Evolutionary conservation across 1,140 invertebrate genomes (phyloP).

Genomic region (Drosophila subpulchrella): DNA sequence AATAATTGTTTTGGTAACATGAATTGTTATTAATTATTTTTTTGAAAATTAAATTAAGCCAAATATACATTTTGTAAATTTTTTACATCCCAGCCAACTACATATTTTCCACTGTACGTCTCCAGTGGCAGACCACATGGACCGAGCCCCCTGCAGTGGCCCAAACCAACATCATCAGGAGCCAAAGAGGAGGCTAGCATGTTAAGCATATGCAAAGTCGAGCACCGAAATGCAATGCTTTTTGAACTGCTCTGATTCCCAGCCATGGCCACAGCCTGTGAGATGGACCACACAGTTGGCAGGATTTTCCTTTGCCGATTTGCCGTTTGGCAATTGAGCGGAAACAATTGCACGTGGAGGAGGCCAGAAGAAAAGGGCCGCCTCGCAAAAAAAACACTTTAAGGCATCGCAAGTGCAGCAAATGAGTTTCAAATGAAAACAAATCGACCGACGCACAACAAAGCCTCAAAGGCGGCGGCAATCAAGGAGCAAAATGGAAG

Average conservation of each 20-base stretch:
- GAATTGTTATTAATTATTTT: too few relatives aligned
- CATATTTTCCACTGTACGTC: conserved; percentile 15
- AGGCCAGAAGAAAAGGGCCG: conserved; percentile 27
- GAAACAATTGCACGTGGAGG: conserved; percentile 62
- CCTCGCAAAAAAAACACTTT: conserved; percentile 71
- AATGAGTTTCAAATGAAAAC: conserved; percentile 75
- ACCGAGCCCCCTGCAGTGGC: conserved; percentile 3
- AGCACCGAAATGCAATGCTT: conserved; percentile 63
- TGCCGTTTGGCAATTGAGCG: conserved; percentile 66
- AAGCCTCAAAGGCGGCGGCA: conserved; percentile 27
- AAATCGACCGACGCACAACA: conserved; percentile 69
- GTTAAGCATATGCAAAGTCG: conserved; percentile 77
- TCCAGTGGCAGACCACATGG: background rate
- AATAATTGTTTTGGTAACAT: too few relatives aligned
- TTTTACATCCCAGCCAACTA: background rate
- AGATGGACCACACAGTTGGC: conserved; percentile 57
- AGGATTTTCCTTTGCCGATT: conserved; percentile 41
- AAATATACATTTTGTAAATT: too few relatives aligned
- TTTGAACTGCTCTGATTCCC: conserved; percentile 69
- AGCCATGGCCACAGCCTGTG: conserved; percentile 17
- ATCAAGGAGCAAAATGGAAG: conserved; percentile 10
- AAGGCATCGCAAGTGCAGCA: conserved; percentile 75
- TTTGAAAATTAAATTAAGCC: too few relatives aligned
- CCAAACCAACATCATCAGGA: conserved; percentile 41
- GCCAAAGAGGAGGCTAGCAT: conserved; percentile 41